Evolutionary conservation across 2,113 vertebrate species (phyloP), one percentile per base, ranked within the genome.

Genomic region (Miniopterus natalensis): DNA sequence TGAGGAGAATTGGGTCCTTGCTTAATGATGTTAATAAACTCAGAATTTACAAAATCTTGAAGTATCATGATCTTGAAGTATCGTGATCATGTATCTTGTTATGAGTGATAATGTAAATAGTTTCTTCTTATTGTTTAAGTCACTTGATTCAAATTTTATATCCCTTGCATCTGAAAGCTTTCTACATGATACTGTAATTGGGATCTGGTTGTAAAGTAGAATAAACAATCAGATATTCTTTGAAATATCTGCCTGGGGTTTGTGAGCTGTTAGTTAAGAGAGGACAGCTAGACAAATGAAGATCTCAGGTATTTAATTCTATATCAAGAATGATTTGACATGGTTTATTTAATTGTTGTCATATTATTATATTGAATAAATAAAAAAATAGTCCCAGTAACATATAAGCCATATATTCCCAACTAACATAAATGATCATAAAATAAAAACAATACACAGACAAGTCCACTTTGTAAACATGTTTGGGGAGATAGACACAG

Each of bases 121-220:
- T 61, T 83, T 85, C 29, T 27, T 27, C 21, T 21, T 90, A 51
- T 8, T 77, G 10, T 92, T 84, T 84, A 93, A 84, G 8, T 73
- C 40, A 36, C 1, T n/a, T 91, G 20, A 77, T 90, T 63, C 20
- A 81, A 51, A 88, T 93, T 93, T 93, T 78, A 29, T 15, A 13
- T 80, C 74, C 7, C 42, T 59, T 77, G 6, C 29, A 63, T 79
- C 53, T 86, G 42, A 93, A 93, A 83, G 57, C 23, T 70, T 88
- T 77, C 7, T 93, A 65, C 92, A 84, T 49, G 25, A 88, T 20
- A 45, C 17, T 83, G 0, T 65, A 53, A 84, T 45, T 79, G 3
- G 40, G 95, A 92, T 90, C 59, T 79, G 14, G 4, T 75, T 93
- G 59, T 42, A 83, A 88, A 95, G 25, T 73, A 8, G 8, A 79